A percentile compares a stretch with the other conserved stretches of the same genome.
Conservation (phyloP, 2,888 invertebrate species). For the Polia nebulosa region DNA sequence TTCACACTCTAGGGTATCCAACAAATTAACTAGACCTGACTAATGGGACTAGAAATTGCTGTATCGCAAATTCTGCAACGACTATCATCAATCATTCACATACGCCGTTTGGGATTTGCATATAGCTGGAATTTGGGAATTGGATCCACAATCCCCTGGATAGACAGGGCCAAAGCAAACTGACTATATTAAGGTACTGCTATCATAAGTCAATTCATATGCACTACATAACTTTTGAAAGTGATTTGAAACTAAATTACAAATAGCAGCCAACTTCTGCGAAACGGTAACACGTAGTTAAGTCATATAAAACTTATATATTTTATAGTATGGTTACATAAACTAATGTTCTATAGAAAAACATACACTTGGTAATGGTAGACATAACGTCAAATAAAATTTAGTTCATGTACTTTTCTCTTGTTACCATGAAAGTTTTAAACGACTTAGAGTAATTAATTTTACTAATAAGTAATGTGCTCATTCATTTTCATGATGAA, state of each 20-base stretch:
- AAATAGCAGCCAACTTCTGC: conserved; percentile 9
- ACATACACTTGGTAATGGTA: background rate
- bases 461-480: background rate
- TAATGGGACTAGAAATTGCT: conserved; percentile 1
- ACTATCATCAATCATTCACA: conserved; percentile 41
- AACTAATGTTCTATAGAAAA: background rate
- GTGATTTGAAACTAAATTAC: conserved; percentile 29
- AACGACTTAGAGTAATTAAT: background rate
- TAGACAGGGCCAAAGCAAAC: background rate
- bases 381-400: background rate
- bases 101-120: conserved; percentile 11
- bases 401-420: background rate
- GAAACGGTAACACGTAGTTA: conserved; percentile 1
- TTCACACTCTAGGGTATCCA: background rate
- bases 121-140: conserved; percentile 18
- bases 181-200: background rate
- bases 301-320: conserved; percentile 26
- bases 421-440: background rate
- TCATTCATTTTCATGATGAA: background rate
- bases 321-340: conserved; percentile 2
- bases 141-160: background rate
- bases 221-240: conserved; percentile 10
- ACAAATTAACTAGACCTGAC: conserved; percentile 13
- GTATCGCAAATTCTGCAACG: conserved; percentile 10
- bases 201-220: background rate